phyloP scores from a whole-genome alignment of 2,113 vertebrate species.

The Mirza zaza region DNA sequence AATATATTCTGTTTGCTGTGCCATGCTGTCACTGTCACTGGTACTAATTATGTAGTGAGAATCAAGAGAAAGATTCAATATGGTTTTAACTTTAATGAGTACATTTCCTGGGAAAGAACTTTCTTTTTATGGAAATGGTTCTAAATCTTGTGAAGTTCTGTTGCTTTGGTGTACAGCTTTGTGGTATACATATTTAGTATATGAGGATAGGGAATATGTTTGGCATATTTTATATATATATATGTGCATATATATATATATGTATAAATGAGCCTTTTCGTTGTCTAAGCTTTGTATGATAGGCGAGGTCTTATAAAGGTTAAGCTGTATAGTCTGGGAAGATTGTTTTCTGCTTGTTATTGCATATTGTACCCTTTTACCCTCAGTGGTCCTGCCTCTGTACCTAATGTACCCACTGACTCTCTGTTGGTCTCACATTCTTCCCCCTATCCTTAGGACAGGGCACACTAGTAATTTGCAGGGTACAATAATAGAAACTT shows the following conservation, averaged over 20 bases:
- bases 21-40: background rate
- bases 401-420: background rate
- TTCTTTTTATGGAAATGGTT: constrained; percentile 34
- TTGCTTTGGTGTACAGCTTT: constrained; percentile 12
- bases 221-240: background rate
- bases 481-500: background rate
- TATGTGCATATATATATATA: background rate
- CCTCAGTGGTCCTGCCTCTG: background rate
- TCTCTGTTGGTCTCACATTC: background rate
- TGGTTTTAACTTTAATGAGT: constrained; percentile 15
- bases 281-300: background rate
- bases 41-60: background rate
- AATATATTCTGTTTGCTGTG: background rate
- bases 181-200: background rate
- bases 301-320: background rate
- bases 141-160: background rate
- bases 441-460: background rate
- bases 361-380: background rate
- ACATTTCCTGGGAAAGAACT: constrained; percentile 14
- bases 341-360: background rate
- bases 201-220: background rate
- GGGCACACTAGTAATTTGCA: background rate
- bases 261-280: background rate
- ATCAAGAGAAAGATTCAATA: background rate
- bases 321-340: background rate